These are phyloP conservation scores for Bolborhynchus lineola DNA, from an alignment of 2,113 vertebrate genomes.

Conservation along the genomic window DNA sequence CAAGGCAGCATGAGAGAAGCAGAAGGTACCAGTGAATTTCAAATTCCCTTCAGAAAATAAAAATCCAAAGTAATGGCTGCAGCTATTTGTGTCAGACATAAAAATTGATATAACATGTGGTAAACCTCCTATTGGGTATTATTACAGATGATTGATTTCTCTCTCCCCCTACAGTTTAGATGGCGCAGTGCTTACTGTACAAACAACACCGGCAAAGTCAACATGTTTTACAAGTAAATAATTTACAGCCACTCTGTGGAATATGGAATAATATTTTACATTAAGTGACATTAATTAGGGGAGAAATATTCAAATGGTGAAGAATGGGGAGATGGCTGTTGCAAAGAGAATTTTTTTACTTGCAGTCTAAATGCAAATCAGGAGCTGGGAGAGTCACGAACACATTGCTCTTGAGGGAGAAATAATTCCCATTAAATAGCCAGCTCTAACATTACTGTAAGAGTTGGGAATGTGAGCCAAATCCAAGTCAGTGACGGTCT, in stretches of 20 bases:
- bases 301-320: conserved; percentile 64
- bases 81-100: conserved; percentile 68
- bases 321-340: conserved; percentile 30
- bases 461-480: not conserved
- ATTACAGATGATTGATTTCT: conserved; percentile 70
- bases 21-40: conserved; percentile 54
- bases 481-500: not conserved
- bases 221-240: conserved; percentile 73
- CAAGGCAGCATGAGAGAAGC: conserved; percentile 11
- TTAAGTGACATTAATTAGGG: conserved; percentile 73
- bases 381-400: conserved; percentile 19
- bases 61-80: conserved; percentile 69
- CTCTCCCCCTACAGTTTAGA: conserved; percentile 51
- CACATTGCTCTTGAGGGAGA: conserved; percentile 36
- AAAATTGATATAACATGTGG: conserved; percentile 70
- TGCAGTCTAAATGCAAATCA: conserved; percentile 63
- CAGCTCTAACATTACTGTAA: not conserved
- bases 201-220: conserved; percentile 72
- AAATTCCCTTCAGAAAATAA: conserved; percentile 70
- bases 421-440: conserved; percentile 38
- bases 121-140: conserved; percentile 73
- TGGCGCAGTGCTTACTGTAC: conserved; percentile 59
- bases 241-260: conserved; percentile 61
- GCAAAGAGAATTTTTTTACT: not conserved
- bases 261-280: conserved; percentile 56